phyloP scores from a whole-genome alignment of 2,888 invertebrate genomes.

The Sinelater perroti region DNA sequence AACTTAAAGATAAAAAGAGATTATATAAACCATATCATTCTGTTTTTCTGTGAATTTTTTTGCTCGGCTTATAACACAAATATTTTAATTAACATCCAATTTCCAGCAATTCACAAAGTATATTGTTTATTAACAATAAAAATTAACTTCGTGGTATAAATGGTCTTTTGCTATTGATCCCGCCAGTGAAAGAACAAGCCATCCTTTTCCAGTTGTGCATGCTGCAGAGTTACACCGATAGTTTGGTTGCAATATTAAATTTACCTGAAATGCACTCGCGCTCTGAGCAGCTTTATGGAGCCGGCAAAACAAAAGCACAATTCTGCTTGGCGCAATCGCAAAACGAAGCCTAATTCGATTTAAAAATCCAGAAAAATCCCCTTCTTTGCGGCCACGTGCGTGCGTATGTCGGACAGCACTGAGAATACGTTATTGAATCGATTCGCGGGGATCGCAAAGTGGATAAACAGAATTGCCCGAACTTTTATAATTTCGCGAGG shows the following conservation, averaged over 20 bases:
- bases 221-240: background rate
- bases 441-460: constrained; percentile 43
- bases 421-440: constrained; percentile 43
- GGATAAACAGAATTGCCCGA: constrained; percentile 50
- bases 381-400: constrained; percentile 36
- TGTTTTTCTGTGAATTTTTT: too few species aligned
- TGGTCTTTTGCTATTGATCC: too few species aligned
- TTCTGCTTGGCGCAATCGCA: too few species aligned
- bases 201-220: too few species aligned
- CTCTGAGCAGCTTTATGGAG: constrained; percentile 16
- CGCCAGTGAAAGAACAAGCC: too few species aligned
- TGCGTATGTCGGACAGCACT: constrained; percentile 39
- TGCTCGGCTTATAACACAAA: too few species aligned
- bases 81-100: too few species aligned
- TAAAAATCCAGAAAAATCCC: constrained; percentile 41
- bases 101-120: too few species aligned
- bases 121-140: too few species aligned
- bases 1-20: too few species aligned
- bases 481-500: constrained; percentile 49
- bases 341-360: constrained; percentile 40
- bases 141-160: too few species aligned
- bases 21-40: too few species aligned
- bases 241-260: constrained; percentile 2
- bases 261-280: background rate
- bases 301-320: constrained; percentile 24